Evolutionary conservation across 2,113 vertebrate species (phyloP).

Genomic region (Corydoras maculifer): DNA sequence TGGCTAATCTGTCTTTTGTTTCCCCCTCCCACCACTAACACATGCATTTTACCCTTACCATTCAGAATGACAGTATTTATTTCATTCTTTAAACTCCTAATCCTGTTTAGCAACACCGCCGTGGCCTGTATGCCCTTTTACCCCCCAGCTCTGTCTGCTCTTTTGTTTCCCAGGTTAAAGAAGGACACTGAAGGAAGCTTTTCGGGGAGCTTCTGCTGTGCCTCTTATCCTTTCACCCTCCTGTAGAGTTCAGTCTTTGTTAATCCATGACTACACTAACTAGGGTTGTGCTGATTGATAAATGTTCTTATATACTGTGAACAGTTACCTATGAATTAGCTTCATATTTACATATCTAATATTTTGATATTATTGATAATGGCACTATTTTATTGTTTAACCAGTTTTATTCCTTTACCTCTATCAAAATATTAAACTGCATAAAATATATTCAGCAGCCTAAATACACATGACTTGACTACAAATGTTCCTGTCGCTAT

Average conservation of each 20-base stretch:
- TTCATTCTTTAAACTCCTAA: constrained; percentile 61
- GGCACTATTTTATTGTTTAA: too few species aligned
- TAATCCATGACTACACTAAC: too few species aligned
- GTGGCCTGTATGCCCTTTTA: constrained; percentile 52
- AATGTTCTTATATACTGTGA: too few species aligned
- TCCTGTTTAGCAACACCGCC: constrained; percentile 69
- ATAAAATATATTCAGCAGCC: too few species aligned
- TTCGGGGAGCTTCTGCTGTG: constrained; percentile 42
- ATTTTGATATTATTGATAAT: too few species aligned
- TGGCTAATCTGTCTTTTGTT: constrained; percentile 74
- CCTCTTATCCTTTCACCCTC: neutral
- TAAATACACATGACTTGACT: too few species aligned
- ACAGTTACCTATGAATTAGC: too few species aligned
- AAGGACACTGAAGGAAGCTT: constrained; percentile 49
- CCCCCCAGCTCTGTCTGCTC: neutral
- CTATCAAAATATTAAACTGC: too few species aligned
- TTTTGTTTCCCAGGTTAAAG: constrained; percentile 27
- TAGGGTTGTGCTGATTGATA: too few species aligned
- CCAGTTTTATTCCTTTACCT: too few species aligned
- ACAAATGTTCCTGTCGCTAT: too few species aligned
- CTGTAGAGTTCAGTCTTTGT: neutral
- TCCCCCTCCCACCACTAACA: constrained; percentile 52
- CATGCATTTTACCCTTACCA: constrained; percentile 39
- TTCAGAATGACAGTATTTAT: constrained; percentile 63
- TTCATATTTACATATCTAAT: too few species aligned